Percentiles rank a stretch among this genome's conserved stretches.
Evolutionary conservation across 1,140 invertebrate genomes (phyloP).

Genomic region (Ceratitis capitata): DNA sequence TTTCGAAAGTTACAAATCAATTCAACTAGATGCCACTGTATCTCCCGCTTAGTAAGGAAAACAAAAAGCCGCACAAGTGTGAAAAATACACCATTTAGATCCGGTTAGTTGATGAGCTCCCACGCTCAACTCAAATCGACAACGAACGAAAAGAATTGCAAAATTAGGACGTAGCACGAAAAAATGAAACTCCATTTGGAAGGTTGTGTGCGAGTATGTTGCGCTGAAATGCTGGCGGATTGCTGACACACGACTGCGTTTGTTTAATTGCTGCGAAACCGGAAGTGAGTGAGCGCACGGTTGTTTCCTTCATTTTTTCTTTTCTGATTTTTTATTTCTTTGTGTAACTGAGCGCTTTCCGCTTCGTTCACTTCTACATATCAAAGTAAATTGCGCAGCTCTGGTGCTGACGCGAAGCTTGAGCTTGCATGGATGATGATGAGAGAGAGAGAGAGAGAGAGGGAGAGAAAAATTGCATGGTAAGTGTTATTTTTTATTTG

Average conservation of each 20-base stretch:
- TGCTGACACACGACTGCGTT: background rate
- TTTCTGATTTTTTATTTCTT: background rate
- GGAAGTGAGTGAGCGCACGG: conserved; percentile 11
- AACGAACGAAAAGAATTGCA: background rate
- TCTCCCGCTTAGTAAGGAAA: no score
- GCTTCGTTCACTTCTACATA: no score
- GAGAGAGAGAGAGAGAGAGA: no score
- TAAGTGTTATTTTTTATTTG: no score
- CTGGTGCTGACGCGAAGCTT: background rate
- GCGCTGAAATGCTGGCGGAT: background rate
- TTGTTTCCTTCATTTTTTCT: background rate
- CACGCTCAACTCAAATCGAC: background rate
- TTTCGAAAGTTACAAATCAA: no score
- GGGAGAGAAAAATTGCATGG: no score
- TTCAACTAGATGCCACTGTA: no score
- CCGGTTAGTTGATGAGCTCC: background rate
- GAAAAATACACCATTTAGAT: background rate
- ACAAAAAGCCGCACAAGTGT: background rate
- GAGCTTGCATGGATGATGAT: background rate
- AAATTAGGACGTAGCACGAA: background rate
- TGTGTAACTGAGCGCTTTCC: no score
- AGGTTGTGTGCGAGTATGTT: background rate
- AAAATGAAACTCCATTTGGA: background rate
- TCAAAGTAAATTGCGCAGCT: no score
- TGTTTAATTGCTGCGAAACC: background rate